Base-by-base conservation (phyloP, 2,888 invertebrate species). In the Dexiosoma caninum region DNA sequence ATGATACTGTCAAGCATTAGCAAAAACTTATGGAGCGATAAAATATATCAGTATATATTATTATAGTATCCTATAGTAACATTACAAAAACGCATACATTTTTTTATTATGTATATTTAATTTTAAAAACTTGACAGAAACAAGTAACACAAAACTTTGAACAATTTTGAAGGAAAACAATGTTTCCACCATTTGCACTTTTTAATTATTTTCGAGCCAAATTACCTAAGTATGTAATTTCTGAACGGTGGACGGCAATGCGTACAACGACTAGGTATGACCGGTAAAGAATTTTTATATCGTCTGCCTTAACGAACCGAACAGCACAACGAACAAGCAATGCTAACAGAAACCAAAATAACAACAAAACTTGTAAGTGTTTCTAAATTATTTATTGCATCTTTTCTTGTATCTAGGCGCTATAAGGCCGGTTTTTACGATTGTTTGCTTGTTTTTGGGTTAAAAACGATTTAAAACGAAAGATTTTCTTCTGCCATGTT, bases 241-340 rank as follows among this genome's bases (percentile, higher is more conserved):
- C 30, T 35, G 37, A 51, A 46, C 35, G 57, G 53, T 60, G 40
- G 71, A 59, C 69, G 75, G 80, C 53, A 71, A 70, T 69, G 40
- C 51, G 49, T 64, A 32, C 7, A 51, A 79, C 44, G 66, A 67
- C 0, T 51, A 4, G 51, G 4, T 70, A 67, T 69, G 72, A 64
- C 81, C 81, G 81, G 81, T 55, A 77, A 55, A 77, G 72, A 77
- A 77, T 67, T 64, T 71, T 66, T 53, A 64, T 57, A 59, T 64
- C 70, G 70, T 57, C 64, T 74, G 53, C 40, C 40, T 70, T 79
- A 49, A 55, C 37, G 30, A 60, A 76, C 57, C 49, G 59, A 51
- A 67, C 49, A 19, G 49, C 57, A 59, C 49, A 21, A 57, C 44
- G 44, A 55, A 53, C 16, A 49, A 46, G 37, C 30, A 57, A 64